Base-by-base conservation (phyloP, 2,113 vertebrate genomes). In the Rattus rattus region DNA sequence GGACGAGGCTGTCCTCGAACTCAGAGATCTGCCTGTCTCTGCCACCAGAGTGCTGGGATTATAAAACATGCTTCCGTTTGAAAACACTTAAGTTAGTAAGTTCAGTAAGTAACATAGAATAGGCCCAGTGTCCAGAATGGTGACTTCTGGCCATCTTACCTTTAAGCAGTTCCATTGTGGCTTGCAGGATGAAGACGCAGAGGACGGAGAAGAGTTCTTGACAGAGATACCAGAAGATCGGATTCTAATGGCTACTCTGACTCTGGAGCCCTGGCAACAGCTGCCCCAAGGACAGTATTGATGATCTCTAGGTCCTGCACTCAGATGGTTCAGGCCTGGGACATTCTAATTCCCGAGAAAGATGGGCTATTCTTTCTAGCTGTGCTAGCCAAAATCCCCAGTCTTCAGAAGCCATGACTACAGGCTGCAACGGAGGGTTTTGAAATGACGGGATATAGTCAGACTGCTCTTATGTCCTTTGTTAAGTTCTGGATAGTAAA, bases 131-230 rank as follows among this genome's bases (percentile, higher is more conserved):
- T 87, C 52, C 43, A 85, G 47, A 2, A 52, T 2, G 1, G 72
- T 61, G 59, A 28, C 9, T 79, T 87, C 63, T 52, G 49, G 70
- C 49, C 1, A 0, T 24, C 9, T 80, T 88, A 88, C 39, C 72
- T 76, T 97, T 36, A 89, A 2, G 2, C 76, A 33, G 92, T 92
- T 89, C 36, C 69, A 65, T 19, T 22, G 79, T 95, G 89, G 86
- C 83, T 96, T 93, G 54, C 28, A 89, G 72, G 24, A 72, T 92
- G 77, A 91, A 59, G 30, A 94, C 12, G 39, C 13, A 33, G 73
- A 24, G 39, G 17, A 28, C 30, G 75, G 80, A 85, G 88, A 84
- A 85, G 22, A 22, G 33, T 70, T 94, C 76, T 88, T 90, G 70
- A 81, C 30, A 59, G 70, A 69, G 88, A 28, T 33, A 83, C 49